A percentile compares a stretch with the other conserved stretches of the same genome.
Evolutionary conservation across 2,113 vertebrate genomes (phyloP).

Genomic region (Beaufortia kweichowensis): DNA sequence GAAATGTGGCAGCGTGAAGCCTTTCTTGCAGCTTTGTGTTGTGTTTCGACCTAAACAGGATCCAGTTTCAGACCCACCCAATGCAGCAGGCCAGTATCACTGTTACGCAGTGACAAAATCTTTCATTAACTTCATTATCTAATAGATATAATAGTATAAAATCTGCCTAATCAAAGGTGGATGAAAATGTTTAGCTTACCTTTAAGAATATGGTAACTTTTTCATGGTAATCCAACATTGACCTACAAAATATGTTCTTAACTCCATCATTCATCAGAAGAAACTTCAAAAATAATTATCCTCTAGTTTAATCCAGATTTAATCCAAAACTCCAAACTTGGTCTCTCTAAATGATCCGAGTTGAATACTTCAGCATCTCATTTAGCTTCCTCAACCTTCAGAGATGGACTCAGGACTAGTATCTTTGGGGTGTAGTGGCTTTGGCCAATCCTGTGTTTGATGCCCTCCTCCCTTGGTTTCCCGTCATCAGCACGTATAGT

Average conservation of each 20-base stretch:
- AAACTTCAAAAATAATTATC: not conserved
- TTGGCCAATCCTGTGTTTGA: slow-evolving; percentile 16
- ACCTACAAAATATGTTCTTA: not conserved
- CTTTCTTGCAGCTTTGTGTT: not conserved
- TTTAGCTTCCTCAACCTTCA: not conserved
- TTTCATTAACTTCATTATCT: too few relatives aligned
- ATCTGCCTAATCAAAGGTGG: not conserved
- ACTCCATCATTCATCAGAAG: too few relatives aligned
- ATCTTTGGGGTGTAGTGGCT: slow-evolving; percentile 8
- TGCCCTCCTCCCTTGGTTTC: slow-evolving; percentile 30
- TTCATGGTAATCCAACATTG: not conserved
- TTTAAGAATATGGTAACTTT: not conserved
- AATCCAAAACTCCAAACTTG: not conserved
- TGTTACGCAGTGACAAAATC: too few relatives aligned
- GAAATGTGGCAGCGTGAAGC: not conserved
- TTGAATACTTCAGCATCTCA: not conserved
- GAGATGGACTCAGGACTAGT: not conserved
- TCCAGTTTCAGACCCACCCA: slow-evolving; percentile 49
- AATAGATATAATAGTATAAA: too few relatives aligned
- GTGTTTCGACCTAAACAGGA: not conserved
- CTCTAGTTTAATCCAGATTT: not conserved
- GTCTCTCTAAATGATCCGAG: not conserved
- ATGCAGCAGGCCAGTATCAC: not conserved
- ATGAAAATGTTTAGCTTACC: not conserved
- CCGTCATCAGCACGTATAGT: slow-evolving; percentile 84